Conservation (phyloP, 37 sponge, comb jelly and placozoan species). For the Chondrosia reniformis region DNA sequence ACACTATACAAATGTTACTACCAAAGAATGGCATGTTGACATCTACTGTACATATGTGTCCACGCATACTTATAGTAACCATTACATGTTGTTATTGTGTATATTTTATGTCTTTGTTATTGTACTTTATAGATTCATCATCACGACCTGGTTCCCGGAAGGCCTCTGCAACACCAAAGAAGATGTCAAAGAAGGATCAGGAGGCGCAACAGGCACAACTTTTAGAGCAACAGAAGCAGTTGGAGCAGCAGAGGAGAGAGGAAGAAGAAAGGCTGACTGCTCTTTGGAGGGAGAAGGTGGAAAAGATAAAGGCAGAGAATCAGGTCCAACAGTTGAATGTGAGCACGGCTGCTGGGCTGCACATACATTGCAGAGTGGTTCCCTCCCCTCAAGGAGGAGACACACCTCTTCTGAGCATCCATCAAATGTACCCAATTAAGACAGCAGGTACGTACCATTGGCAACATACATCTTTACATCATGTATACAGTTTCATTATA, state of each 20-base stretch:
- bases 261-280: neutral
- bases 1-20: too few relatives aligned
- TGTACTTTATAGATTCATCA: neutral
- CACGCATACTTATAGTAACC: too few relatives aligned
- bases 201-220: slow-evolving; percentile 49
- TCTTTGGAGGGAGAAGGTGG: slow-evolving; percentile 11
- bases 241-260: slow-evolving; percentile 38
- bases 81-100: too few relatives aligned
- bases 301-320: neutral
- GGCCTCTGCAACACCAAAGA: slow-evolving; percentile 33
- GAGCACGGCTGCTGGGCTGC: slow-evolving; percentile 46
- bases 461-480: neutral
- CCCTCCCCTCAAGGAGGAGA: slow-evolving; percentile 25
- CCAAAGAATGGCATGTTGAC: too few relatives aligned
- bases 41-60: too few relatives aligned
- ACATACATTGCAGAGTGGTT: slow-evolving; percentile 35
- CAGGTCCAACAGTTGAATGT: slow-evolving; percentile 57
- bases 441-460: neutral
- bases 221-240: slow-evolving; percentile 50
- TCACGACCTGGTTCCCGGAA: slow-evolving; percentile 27
- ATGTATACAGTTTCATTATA: neutral
- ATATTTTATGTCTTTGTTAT: too few relatives aligned
- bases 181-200: slow-evolving; percentile 56
- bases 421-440: slow-evolving; percentile 40
- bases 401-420: slow-evolving; percentile 27